Conservation (phyloP, 2,113 vertebrate genomes). For the Choloepus hoffmanni region DNA sequence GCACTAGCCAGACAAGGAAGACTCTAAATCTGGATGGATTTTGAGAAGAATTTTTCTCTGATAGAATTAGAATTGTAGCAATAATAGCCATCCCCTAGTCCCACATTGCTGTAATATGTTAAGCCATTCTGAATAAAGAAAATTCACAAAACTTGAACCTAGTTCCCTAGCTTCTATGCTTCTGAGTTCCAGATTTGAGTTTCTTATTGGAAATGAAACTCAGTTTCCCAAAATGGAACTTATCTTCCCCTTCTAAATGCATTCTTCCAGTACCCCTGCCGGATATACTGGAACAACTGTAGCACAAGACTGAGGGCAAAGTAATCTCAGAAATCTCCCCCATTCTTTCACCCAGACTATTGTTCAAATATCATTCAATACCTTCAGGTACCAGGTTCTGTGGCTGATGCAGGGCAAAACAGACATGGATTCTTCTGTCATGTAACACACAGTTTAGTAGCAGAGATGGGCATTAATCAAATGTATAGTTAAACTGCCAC, state of each 20-base stretch:
- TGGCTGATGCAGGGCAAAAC: background rate
- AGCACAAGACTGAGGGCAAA: background rate
- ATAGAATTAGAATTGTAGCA: constrained; percentile 46
- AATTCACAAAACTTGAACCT: background rate
- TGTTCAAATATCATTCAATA: background rate
- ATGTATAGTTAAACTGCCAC: background rate
- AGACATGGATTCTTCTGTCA: background rate
- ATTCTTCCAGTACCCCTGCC: background rate
- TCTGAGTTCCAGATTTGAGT: constrained; percentile 22
- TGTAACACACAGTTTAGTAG: background rate
- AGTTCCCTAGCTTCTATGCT: background rate
- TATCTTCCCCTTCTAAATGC: background rate
- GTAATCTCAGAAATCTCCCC: background rate
- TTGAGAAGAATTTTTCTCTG: background rate
- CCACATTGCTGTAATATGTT: background rate
- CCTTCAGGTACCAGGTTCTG: background rate
- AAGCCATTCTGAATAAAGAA: constrained; percentile 42
- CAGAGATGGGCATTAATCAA: background rate
- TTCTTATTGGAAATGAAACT: constrained; percentile 19
- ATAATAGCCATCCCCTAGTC: background rate
- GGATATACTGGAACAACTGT: background rate
- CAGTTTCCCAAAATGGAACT: background rate
- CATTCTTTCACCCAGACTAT: background rate
- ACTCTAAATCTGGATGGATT: background rate
- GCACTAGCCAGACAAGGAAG: background rate